A percentile compares a stretch with the other conserved stretches of the same genome.
These are phyloP conservation scores for Xiphydria camelus DNA, from an alignment of 2,888 invertebrate species.

Conservation along the genomic window DNA sequence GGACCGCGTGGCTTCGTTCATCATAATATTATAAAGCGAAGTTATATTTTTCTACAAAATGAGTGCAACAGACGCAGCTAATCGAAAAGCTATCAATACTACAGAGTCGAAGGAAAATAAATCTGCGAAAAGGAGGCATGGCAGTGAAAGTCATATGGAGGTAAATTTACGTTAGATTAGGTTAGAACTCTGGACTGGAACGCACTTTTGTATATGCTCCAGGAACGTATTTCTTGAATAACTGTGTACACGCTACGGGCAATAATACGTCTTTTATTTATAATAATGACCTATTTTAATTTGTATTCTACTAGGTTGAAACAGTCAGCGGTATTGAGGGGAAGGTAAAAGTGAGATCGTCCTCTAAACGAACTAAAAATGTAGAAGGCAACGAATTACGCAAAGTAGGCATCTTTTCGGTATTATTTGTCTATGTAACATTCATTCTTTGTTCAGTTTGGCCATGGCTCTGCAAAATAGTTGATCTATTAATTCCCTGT, in stretches of 20 bases:
- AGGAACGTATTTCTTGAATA: too few relatives aligned
- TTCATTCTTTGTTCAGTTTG: too few relatives aligned
- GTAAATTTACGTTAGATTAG: slow-evolving; percentile 26
- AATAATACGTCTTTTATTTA: not conserved
- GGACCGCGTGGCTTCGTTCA: too few relatives aligned
- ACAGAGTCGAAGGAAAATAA: slow-evolving; percentile 13
- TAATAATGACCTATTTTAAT: not conserved
- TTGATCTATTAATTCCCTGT: slow-evolving; percentile 4
- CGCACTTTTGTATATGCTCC: not conserved
- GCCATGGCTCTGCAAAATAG: not conserved
- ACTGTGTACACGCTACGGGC: too few relatives aligned
- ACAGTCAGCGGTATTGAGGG: slow-evolving; percentile 68
- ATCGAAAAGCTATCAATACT: not conserved
- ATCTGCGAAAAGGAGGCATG: slow-evolving; percentile 27
- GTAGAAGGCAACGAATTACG: slow-evolving; percentile 43
- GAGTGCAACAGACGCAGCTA: not conserved
- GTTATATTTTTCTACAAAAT: not conserved
- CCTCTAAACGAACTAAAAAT: slow-evolving; percentile 40
- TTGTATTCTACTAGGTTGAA: slow-evolving; percentile 61
- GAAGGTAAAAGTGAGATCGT: slow-evolving; percentile 53
- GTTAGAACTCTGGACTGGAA: not conserved
- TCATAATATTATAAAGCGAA: too few relatives aligned
- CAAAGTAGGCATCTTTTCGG: slow-evolving; percentile 33
- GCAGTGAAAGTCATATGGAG: slow-evolving; percentile 36
- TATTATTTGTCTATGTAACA: not conserved